A percentile compares a stretch with the other conserved stretches of the same genome.
Conservation (phyloP, 2,113 vertebrate genomes). For the Toxostoma redivivum region DNA sequence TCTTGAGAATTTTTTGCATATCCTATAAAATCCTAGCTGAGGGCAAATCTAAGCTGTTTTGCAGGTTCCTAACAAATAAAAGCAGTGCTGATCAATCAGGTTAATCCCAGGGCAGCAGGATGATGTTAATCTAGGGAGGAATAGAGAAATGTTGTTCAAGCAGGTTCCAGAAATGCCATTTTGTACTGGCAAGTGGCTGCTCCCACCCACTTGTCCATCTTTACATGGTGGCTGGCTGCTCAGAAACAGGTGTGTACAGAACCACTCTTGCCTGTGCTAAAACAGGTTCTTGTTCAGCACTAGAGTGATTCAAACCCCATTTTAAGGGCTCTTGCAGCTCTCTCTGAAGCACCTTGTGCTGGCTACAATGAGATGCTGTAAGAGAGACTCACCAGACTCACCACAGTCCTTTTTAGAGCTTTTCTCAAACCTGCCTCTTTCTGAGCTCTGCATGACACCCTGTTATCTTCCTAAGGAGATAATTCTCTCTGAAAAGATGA, state of each 20-base stretch:
- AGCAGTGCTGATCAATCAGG: background rate
- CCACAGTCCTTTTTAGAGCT: background rate
- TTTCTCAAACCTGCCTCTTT: background rate
- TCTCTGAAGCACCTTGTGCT: background rate
- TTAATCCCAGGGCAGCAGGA: background rate
- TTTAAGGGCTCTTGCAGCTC: background rate
- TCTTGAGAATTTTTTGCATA: background rate
- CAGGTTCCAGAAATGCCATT: background rate
- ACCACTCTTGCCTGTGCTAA: background rate
- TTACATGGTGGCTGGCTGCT: background rate
- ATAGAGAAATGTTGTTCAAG: background rate
- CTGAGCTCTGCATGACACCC: background rate
- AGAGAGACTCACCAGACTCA: background rate
- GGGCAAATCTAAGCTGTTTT: background rate
- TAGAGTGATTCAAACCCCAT: background rate
- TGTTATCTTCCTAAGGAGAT: background rate
- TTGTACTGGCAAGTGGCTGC: background rate
- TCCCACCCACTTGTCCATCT: background rate
- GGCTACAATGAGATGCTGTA: background rate
- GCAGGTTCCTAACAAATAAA: background rate
- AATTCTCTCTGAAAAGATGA: background rate
- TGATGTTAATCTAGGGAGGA: background rate
- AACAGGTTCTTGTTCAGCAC: background rate
- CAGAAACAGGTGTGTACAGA: background rate
- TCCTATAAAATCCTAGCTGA: slow-evolving; percentile 9